Evolutionary conservation across 1,140 invertebrate species (phyloP).

Genomic region (Drosophila nannoptera): DNA sequence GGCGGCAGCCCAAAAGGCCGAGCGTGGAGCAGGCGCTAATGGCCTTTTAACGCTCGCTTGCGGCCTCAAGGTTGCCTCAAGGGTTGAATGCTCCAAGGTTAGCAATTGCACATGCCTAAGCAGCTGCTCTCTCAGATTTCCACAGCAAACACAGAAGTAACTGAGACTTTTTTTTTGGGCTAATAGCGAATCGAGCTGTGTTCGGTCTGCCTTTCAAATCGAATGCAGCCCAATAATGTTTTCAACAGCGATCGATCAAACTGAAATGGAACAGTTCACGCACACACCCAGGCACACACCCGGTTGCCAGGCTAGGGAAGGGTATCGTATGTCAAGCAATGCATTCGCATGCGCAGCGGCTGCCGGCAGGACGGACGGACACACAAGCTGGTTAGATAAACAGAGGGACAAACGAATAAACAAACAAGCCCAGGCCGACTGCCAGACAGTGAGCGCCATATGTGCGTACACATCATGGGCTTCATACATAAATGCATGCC

Average conservation of each 20-base stretch:
- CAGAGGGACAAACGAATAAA: conserved; percentile 42
- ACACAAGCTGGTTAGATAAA: conserved; percentile 57
- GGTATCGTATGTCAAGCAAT: conserved; percentile 66
- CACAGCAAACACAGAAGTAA: conserved; percentile 44
- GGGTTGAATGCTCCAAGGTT: conserved; percentile 26
- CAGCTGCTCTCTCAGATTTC: conserved; percentile 37
- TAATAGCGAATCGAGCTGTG: neutral
- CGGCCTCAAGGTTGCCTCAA: conserved; percentile 53
- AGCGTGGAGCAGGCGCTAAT: conserved; percentile 62
- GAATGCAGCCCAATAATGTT: conserved; percentile 50
- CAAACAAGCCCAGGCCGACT: conserved; percentile 20
- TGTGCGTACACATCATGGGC: conserved; percentile 37
- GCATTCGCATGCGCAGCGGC: conserved; percentile 49
- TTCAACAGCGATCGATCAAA: conserved; percentile 72
- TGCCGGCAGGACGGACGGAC: conserved; percentile 1
- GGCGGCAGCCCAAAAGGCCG: conserved; percentile 43
- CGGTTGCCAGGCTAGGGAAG: conserved; percentile 48
- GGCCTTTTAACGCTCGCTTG: conserved; percentile 57
- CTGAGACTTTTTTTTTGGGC: conserved; percentile 50
- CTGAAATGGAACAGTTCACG: conserved; percentile 47
- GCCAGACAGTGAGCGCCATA: conserved; percentile 47
- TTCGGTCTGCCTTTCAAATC: conserved; percentile 40
- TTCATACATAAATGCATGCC: conserved; percentile 28
- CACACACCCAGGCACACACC: conserved; percentile 18
- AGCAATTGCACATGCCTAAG: conserved; percentile 37